Percentiles rank a stretch among this genome's conserved stretches.
Evolutionary conservation across 2,113 vertebrate genomes (phyloP).

Genomic region (Hylia prasina): DNA sequence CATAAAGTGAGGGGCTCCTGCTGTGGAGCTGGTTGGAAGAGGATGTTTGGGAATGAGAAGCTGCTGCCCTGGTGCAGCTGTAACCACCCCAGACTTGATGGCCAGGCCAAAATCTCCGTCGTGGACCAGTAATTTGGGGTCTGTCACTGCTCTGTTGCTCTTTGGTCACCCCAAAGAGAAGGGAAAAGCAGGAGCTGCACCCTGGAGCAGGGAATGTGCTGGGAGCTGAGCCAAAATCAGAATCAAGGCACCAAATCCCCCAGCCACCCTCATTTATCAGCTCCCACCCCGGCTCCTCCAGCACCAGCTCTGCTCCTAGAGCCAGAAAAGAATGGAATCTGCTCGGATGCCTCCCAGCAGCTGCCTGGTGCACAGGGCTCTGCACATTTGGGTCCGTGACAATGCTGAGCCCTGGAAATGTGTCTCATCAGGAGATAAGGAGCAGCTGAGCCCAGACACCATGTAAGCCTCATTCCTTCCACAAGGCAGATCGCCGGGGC

Average conservation of each 20-base stretch:
- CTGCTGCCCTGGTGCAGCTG: background rate
- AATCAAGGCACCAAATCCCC: background rate
- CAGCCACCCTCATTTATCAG: background rate
- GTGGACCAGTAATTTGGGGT: background rate
- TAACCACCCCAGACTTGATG: background rate
- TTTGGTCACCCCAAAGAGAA: background rate
- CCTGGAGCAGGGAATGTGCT: background rate
- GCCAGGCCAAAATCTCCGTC: background rate
- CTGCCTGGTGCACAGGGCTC: background rate
- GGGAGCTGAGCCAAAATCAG: background rate
- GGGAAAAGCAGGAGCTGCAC: background rate
- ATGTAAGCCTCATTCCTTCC: background rate
- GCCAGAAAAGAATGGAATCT: fast-evolving
- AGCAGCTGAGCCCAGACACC: background rate
- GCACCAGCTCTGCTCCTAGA: background rate
- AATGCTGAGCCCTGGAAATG: background rate
- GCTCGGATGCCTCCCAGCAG: background rate
- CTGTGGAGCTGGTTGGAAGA: background rate
- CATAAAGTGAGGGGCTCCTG: background rate
- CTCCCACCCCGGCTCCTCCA: background rate
- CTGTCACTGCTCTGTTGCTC: background rate
- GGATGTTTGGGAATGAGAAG: background rate
- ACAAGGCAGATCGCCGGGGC: background rate
- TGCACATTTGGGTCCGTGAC: background rate
- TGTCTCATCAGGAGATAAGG: background rate